Evolutionary conservation across 2,113 vertebrate genomes (phyloP).

Genomic region (Tetrao urogallus): DNA sequence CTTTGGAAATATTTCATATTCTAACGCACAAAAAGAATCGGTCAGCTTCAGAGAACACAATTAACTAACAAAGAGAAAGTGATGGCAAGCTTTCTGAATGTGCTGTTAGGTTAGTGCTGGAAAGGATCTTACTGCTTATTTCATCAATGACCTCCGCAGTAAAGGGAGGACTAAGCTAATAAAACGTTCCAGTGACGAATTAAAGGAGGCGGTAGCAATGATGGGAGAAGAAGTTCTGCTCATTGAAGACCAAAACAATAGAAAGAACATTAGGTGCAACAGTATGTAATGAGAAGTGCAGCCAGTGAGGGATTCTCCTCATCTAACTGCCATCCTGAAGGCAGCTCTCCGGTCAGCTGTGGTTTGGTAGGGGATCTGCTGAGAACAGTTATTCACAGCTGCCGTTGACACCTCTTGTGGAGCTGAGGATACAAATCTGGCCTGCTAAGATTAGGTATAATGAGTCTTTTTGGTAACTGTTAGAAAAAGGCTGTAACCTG

Average conservation of each 20-base stretch:
- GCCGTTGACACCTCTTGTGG: not conserved
- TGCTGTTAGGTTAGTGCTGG: not conserved
- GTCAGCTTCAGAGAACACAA: not conserved
- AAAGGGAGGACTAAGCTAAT: not conserved
- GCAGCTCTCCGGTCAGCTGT: not conserved
- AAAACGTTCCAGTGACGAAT: not conserved
- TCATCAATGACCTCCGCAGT: not conserved
- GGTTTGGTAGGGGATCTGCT: not conserved
- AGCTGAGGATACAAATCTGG: not conserved
- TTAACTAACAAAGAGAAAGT: not conserved
- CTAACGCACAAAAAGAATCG: not conserved
- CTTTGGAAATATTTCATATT: not conserved
- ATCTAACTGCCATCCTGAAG: not conserved
- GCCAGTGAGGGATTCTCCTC: not conserved
- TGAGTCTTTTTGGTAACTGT: not conserved
- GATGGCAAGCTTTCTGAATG: not conserved
- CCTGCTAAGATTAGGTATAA: not conserved
- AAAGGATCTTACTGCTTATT: not conserved
- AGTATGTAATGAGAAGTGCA: not conserved
- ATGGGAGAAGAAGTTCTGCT: not conserved
- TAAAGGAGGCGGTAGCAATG: not conserved
- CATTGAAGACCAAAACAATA: not conserved
- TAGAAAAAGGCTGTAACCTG: not conserved
- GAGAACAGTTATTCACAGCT: not conserved
- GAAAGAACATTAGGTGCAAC: not conserved